Base-by-base conservation (phyloP, 2,797 vertebrate genomes). In the Malurus leucopterus region DNA sequence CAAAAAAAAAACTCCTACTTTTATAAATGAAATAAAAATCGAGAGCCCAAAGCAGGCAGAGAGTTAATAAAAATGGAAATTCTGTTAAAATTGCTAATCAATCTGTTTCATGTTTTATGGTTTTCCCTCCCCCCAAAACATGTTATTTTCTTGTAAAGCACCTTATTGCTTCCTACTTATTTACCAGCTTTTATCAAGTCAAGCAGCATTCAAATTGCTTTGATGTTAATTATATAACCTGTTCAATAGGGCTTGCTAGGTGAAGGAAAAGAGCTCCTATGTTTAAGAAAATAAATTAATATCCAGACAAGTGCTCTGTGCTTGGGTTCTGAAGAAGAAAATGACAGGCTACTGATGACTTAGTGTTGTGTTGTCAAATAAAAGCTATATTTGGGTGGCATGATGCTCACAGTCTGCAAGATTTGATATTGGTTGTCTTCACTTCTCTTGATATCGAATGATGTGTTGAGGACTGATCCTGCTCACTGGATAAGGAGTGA, bases 211-310 rank as follows among this genome's bases (percentile, higher is more conserved):
- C 85, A 84, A 10, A 88, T 86, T 89, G 84, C 92, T 95, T 95
- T 94, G 93, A 95, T 93, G 90, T 81, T 95, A 95, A 95, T 95
- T 95, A 89, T 86, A 86, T 88, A 92, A 95, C 58, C 40, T 92
- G 73, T 67, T 94, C 90, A 67, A 34, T 84, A 94, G 59, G 79
- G 44, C 46, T 92, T 78, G 79, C 70, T 94, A 85, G 90, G 90
- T 94, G 82, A 84, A 54, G 73, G 67, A 78, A 93, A 88, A 87
- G 58, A 89, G 41, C 79, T 95, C 32, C 3, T 83, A 53, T 67
- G 63, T 92, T 89, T 81, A 87, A 92, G 93, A 83, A 86, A 91
- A 85, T 92, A 91, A 88, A 91, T 77, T 75, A 88, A 84, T 89
- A 82, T 21, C 58, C 44, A 73, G 74, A 70, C 64, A 83, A 84